Evolutionary conservation across 2,888 invertebrate genomes (phyloP), one percentile per base, ranked within the genome.

Genomic region (Smittia sp.): DNA sequence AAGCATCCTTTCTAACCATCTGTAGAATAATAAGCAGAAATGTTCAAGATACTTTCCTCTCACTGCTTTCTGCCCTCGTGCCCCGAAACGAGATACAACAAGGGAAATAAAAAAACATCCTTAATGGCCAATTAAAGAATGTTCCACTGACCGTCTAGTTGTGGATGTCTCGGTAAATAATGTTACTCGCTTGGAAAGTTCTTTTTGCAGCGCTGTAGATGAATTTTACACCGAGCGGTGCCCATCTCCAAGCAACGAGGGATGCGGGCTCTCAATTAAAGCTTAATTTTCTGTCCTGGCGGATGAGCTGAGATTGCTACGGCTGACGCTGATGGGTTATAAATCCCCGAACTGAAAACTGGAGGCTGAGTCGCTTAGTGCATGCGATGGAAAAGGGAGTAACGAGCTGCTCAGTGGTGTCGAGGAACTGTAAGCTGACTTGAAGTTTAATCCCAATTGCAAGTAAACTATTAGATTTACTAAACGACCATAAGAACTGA

Each of bases 111-210:
- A 39, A 69, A 69, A 69, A 69, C 69, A 69, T 69, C 69, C 69
- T 69, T 69, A 69, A 69, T 69, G 41, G 69, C 69, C 69, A 69
- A 69, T 69, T 69, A 69, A 69, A 69, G 69, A 69, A 69, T 69
- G 69, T 69, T 54, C 54, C 32, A 32, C 69, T 69, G 69, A 69
- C 69, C 69, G 54, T 69, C 15, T 27, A 58, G 9, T 22, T 32
- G 32, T 9, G 58, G 58, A 18, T 11, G 18, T 18, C 9, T 58
- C 58, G 15, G 22, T 22, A n/a, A 20, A 58, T 20, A 22, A 58
- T 22, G 58, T 58, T 9, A 58, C 32, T 32, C 32, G 4, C 9
- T 32, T 9, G 9, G 32, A 32, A 32, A 9, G n/a, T n/a, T n/a
- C n/a, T n/a, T n/a, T 32, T 32, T 6, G 9, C 32, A 32, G 9